Percentiles rank a stretch among this genome's conserved stretches.
Evolutionary conservation across 2,113 vertebrate species (phyloP).

Genomic region (Atrichornis clamosus): DNA sequence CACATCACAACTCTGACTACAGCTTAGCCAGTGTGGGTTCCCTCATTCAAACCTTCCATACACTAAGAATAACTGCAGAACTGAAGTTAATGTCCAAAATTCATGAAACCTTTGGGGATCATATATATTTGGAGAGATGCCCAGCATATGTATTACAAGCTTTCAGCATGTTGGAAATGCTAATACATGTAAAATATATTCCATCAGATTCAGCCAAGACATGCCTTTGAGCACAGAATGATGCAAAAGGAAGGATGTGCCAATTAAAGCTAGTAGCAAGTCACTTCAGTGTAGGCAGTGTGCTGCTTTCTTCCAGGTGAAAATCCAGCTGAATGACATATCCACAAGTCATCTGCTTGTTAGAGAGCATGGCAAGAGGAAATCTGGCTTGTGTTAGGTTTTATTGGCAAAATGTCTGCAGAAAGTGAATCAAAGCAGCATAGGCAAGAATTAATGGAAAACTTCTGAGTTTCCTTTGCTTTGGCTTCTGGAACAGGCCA

Average conservation of each 20-base stretch:
- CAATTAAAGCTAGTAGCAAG: slow-evolving; percentile 51
- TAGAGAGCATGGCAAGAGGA: background rate
- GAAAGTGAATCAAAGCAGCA: slow-evolving; percentile 1
- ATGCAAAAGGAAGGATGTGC: slow-evolving; percentile 8
- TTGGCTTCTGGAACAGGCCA: background rate
- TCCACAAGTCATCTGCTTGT: background rate
- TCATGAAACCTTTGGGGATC: background rate
- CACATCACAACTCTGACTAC: background rate
- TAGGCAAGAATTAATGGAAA: background rate
- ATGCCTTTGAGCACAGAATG: slow-evolving; percentile 18
- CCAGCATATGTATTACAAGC: background rate
- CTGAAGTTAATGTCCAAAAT: background rate
- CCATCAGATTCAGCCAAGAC: slow-evolving; percentile 30
- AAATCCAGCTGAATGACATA: slow-evolving; percentile 50
- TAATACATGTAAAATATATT: slow-evolving; percentile 51
- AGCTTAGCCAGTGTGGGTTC: background rate
- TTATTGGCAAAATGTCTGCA: background rate
- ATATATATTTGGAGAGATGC: background rate
- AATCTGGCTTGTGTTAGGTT: background rate
- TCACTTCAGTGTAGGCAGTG: slow-evolving; percentile 7
- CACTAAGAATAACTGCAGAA: background rate
- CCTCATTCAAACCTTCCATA: background rate
- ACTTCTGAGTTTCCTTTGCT: background rate
- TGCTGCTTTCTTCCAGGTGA: slow-evolving; percentile 41
- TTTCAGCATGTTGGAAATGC: slow-evolving; percentile 7